Evolutionary conservation across 2,797 vertebrate genomes (phyloP), one percentile per base, ranked within the genome.

Genomic region (Heliangelus exortis): DNA sequence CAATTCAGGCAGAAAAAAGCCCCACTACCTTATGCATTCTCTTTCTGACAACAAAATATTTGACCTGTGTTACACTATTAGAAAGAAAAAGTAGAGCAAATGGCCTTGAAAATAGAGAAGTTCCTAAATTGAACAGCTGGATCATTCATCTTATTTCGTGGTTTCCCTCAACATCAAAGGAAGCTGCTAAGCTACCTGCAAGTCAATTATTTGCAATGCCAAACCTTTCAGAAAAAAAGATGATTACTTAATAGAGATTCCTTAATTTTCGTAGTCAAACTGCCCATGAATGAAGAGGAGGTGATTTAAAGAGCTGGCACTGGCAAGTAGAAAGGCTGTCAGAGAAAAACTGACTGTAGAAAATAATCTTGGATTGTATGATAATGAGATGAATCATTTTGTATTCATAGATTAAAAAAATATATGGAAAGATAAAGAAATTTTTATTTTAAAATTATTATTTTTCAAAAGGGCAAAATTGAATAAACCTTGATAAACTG

Each of bases 121-220:
- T 84, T 90, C 69, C 58, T 81, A 41, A 84, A 72, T 65, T 10
- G 84, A 47, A 59, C 7, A 3, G 25, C 75, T 90, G 66, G 87
- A 53, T 95, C 61, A 93, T 83, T 94, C 48, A 53, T 85, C 41
- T 68, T 71, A 48, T 34, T 89, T 89, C 68, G 41, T 48, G 54
- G 34, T 75, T 93, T n/a, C 22, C 6, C 12, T 89, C 48, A 62
- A 31, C 23, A 26, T 54, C 61, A 83, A 80, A 82, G 31, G 26
- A 57, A 0, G 3, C 50, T 68, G 53, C 59, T 76, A 68, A 53
- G 63, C 65, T 69, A 36, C 25, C 53, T 71, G 28, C 8, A 16
- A 79, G 45, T 16, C 26, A 73, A 51, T 54, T 53, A 83, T 67
- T 85, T 89, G 25, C 54, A 57, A 12, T 80, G 68, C 36, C 69